These are phyloP conservation scores for Drosophila peninsularis DNA, from an alignment of 2,888 invertebrate genomes.

Conservation along the genomic window DNA sequence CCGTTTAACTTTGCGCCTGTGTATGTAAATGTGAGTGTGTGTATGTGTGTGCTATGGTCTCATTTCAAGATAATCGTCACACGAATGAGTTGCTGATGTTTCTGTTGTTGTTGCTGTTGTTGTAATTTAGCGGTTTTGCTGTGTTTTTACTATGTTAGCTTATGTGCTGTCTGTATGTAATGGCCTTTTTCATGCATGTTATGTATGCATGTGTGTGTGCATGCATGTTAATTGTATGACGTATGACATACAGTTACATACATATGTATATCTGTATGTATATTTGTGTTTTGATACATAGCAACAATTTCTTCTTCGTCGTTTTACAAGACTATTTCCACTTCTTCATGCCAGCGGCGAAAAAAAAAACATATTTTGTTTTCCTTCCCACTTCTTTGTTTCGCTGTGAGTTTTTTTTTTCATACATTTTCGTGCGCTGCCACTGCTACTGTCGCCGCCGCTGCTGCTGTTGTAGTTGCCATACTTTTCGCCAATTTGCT, in stretches of 20 bases:
- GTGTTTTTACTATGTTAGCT: constrained; percentile 30
- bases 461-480: constrained; percentile 41
- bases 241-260: constrained; percentile 5
- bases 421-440: constrained; percentile 10
- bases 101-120: constrained; percentile 46
- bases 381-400: constrained; percentile 38
- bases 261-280: constrained; percentile 2
- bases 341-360: constrained; percentile 25
- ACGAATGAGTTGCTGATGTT: constrained; percentile 69
- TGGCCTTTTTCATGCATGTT: constrained; percentile 20
- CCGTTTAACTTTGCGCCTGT: constrained; percentile 69
- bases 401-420: constrained; percentile 32
- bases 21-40: constrained; percentile 24
- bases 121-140: constrained; percentile 71
- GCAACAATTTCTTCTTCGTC: constrained; percentile 26
- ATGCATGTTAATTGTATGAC: constrained; percentile 16
- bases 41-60: constrained; percentile 69
- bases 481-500: constrained; percentile 49
- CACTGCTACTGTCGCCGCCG: constrained; percentile 1
- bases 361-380: constrained; percentile 3
- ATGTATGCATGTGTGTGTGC: constrained; percentile 3
- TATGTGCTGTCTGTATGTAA: constrained; percentile 17
- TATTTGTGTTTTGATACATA: constrained; percentile 12
- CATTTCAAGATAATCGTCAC: constrained; percentile 78
- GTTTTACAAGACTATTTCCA: constrained; percentile 37